These are phyloP conservation scores for Archaeoteleia sp. DNA, from an alignment of 2,888 invertebrate genomes.

Conservation along the genomic window DNA sequence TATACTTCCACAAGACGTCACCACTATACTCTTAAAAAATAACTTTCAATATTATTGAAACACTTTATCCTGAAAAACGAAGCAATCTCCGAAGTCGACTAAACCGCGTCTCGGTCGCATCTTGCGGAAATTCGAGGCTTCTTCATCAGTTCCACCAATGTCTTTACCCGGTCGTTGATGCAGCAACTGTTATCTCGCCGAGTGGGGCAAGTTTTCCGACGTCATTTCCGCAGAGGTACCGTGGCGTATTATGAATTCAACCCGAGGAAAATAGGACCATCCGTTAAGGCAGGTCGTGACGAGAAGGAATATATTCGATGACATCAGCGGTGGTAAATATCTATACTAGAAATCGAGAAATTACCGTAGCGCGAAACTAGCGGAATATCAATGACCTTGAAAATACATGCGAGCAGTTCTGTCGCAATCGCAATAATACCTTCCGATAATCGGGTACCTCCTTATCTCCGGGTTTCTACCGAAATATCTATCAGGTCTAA, in stretches of 20 bases:
- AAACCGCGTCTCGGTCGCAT: neutral
- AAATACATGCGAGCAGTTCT: constrained; percentile 56
- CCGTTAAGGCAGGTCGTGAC: constrained; percentile 9
- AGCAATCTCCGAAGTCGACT: neutral
- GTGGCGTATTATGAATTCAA: constrained; percentile 14
- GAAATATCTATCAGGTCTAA: constrained; percentile 36
- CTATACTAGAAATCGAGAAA: constrained; percentile 54
- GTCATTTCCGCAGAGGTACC: constrained; percentile 8
- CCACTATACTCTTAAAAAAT: too few relatives aligned
- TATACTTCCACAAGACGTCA: too few relatives aligned
- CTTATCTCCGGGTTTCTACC: constrained; percentile 56
- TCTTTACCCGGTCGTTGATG: constrained; percentile 12
- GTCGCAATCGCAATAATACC: constrained; percentile 63
- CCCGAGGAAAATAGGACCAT: constrained; percentile 19
- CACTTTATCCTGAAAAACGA: neutral
- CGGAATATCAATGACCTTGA: constrained; percentile 67
- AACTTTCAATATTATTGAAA: too few relatives aligned
- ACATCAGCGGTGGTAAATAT: constrained; percentile 21
- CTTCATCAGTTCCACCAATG: constrained; percentile 2
- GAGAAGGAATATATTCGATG: constrained; percentile 19
- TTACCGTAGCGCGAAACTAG: constrained; percentile 62
- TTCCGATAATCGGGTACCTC: constrained; percentile 57
- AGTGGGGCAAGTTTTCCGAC: constrained; percentile 5
- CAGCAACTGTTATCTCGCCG: constrained; percentile 6
- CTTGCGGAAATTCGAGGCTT: neutral